Percentiles rank a stretch among this genome's conserved stretches.
phyloP scores from a whole-genome alignment of 2,113 vertebrate genomes.

The Vulpes ferrilata region DNA sequence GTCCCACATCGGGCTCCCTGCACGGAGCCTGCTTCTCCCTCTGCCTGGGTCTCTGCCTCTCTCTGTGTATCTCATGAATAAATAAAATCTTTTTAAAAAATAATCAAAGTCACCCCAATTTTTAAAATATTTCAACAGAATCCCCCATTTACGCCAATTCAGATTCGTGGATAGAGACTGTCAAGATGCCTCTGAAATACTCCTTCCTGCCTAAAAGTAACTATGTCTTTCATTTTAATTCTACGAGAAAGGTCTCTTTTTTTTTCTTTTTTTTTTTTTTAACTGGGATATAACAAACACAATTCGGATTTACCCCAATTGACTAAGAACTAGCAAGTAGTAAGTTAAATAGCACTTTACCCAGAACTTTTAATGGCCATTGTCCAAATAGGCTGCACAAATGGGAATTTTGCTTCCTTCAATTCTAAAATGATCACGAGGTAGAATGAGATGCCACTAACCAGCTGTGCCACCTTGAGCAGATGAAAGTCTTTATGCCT shows the following conservation, averaged over 20 bases:
- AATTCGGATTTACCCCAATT: background rate
- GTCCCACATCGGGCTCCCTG: too few species aligned
- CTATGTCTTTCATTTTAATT: background rate
- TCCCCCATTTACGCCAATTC: background rate
- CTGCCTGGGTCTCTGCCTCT: too few species aligned
- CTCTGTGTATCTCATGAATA: too few species aligned
- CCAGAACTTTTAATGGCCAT: background rate
- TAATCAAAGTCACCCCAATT: background rate
- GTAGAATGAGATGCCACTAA: background rate
- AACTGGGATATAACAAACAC: background rate
- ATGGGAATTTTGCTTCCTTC: background rate
- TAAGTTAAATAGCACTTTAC: background rate
- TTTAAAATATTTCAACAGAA: background rate
- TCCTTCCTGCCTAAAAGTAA: constrained; percentile 13
- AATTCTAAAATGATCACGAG: background rate
- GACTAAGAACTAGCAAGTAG: background rate
- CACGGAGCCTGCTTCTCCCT: too few species aligned
- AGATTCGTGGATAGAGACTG: background rate
- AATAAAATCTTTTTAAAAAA: background rate
- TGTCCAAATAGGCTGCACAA: background rate
- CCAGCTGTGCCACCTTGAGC: background rate
- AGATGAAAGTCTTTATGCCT: background rate
- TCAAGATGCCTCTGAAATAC: background rate
- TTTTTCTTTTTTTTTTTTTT: background rate
- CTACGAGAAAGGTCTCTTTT: background rate